A percentile compares a stretch with the other conserved stretches of the same genome.
phyloP scores from a whole-genome alignment of 2,888 invertebrate species.

The Eustalomyia histrio region DNA sequence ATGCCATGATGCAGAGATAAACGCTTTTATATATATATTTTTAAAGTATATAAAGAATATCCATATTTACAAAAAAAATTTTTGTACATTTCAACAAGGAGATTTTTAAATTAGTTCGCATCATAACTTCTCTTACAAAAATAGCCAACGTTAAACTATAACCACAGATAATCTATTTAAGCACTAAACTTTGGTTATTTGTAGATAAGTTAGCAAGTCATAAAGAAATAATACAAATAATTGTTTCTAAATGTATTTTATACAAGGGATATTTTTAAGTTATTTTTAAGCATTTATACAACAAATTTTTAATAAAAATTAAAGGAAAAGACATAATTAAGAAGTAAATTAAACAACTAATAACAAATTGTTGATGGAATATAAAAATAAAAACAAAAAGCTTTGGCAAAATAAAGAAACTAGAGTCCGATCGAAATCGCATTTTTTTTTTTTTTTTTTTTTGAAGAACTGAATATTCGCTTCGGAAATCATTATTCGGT shows the following conservation, averaged over 20 bases:
- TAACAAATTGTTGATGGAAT: conserved; percentile 49
- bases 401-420: conserved; percentile 52
- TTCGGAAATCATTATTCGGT: too few species aligned
- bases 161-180: too few species aligned
- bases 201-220: too few species aligned
- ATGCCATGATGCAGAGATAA: too few species aligned
- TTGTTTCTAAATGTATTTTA: not conserved
- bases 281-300: conserved; percentile 36
- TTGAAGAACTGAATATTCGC: too few species aligned
- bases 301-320: conserved; percentile 19
- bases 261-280: conserved; percentile 36
- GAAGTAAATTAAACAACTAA: conserved; percentile 59
- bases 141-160: too few species aligned
- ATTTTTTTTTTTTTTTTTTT: too few species aligned
- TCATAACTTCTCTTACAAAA: too few species aligned
- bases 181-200: conserved; percentile 15
- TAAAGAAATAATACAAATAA: conserved; percentile 23
- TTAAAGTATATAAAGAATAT: conserved; percentile 42
- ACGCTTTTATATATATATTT: not conserved
- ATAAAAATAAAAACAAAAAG: conserved; percentile 32
- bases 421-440: too few species aligned
- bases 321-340: not conserved
- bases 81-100: conserved; percentile 40
- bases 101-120: too few species aligned
- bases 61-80: conserved; percentile 42